Evolutionary conservation across 1,140 invertebrate genomes (phyloP), one percentile per base, ranked within the genome.

Genomic region (Drosophila pallidifrons): DNA sequence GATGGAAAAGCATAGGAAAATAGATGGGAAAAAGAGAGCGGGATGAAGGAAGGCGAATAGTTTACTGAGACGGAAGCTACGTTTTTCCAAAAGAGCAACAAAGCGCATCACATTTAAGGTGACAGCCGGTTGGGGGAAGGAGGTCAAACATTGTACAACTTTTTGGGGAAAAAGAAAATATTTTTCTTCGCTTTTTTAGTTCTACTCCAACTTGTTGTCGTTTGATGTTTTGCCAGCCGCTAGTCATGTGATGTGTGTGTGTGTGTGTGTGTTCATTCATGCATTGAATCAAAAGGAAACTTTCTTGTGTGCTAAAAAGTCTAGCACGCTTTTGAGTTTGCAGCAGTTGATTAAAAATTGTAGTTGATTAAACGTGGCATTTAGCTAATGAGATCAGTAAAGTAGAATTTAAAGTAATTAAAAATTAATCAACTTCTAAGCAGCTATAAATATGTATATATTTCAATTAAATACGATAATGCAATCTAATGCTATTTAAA

Each of bases 31-130:
- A 38, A 38, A 3, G 15, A 16, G n/a, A 3, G 6, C 35, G 10
- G n/a, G 25, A 11, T 11, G 28, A 15, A 11, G 15, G 28, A 57
- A 28, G 15, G 66, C 41, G 57, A 68, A 63, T 55, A 72, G 81
- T 73, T 77, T 77, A 55, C 47, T 41, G 46, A 43, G 66, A 49
- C 71, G 83, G 83, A 87, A 88, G 81, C 67, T 49, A 68, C 65
- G 72, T 77, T 74, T 79, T 80, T 58, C 66, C 49, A 65, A 80
- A 74, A 87, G 83, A 74, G 73, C 85, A 88, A 88, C 83, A 87
- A 89, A 89, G 80, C 83, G 77, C 83, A 79, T 79, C 76, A 83
- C 80, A 81, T 89, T 89, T 78, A 77, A 72, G 73, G 67, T 78
- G 77, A 75, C 83, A 83, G 68, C 43, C 51, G 30, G 67, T 61